Evolutionary conservation across 2,113 vertebrate species (phyloP).

Genomic region (Rhinoptilus africanus): DNA sequence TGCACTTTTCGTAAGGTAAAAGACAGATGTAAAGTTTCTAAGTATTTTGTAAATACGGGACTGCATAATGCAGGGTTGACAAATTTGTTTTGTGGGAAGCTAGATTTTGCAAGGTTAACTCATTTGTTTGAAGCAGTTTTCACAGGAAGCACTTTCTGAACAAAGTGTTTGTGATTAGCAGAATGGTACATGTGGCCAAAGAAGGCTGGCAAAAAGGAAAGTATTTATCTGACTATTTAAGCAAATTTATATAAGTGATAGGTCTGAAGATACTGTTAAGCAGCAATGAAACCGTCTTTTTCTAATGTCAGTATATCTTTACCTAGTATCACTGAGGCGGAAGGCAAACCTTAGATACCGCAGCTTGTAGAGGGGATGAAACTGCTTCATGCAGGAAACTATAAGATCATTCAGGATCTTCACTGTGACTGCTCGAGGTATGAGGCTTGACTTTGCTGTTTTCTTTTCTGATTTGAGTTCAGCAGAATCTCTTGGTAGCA

Average conservation of each 20-base stretch:
- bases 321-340: not conserved
- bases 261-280: slow-evolving; percentile 62
- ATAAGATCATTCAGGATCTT: slow-evolving; percentile 42
- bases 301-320: slow-evolving; percentile 11
- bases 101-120: slow-evolving; percentile 91
- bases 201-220: slow-evolving; percentile 36
- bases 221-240: slow-evolving; percentile 67
- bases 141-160: slow-evolving; percentile 72
- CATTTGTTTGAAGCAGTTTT: slow-evolving; percentile 76
- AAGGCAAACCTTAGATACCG: slow-evolving; percentile 27
- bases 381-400: slow-evolving; percentile 35
- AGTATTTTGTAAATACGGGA: slow-evolving; percentile 85
- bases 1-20: slow-evolving; percentile 83
- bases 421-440: slow-evolving; percentile 59
- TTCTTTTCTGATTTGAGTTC: slow-evolving; percentile 34
- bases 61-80: slow-evolving; percentile 81
- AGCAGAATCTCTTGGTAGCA: slow-evolving; percentile 68
- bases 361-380: slow-evolving; percentile 17
- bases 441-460: slow-evolving; percentile 63
- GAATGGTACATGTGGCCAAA: slow-evolving; percentile 70
- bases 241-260: slow-evolving; percentile 39
- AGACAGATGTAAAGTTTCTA: slow-evolving; percentile 77
- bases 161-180: not conserved
- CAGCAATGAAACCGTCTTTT: slow-evolving; percentile 42
- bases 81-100: slow-evolving; percentile 54